Percentiles rank a stretch among this genome's conserved stretches.
phyloP scores from a whole-genome alignment of 2,113 vertebrate genomes.

The Rattus rattus region DNA sequence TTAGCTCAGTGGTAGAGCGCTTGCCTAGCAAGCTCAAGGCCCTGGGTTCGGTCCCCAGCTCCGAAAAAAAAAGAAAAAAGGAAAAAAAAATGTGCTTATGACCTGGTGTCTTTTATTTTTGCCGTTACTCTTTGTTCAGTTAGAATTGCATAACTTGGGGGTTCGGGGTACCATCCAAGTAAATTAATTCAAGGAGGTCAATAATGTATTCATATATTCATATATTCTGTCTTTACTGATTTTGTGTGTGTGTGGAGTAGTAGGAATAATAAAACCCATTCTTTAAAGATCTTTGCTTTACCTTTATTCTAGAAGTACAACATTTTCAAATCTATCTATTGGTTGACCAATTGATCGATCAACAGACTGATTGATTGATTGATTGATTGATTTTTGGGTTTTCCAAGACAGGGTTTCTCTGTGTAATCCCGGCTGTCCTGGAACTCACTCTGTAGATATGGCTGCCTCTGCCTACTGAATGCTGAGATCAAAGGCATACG shows the following conservation, averaged over 20 bases:
- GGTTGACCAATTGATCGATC: too few relatives aligned
- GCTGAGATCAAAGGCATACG: background rate
- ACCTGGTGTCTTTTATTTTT: background rate
- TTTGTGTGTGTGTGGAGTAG: background rate
- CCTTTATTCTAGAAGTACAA: background rate
- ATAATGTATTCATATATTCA: too few relatives aligned
- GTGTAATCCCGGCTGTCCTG: background rate
- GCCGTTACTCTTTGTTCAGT: background rate
- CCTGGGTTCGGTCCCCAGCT: too few relatives aligned
- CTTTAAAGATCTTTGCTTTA: background rate
- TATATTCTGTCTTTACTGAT: background rate
- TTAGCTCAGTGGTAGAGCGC: too few relatives aligned
- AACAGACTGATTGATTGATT: too few relatives aligned
- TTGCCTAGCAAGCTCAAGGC: too few relatives aligned
- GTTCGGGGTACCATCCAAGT: background rate
- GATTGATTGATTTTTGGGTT: background rate
- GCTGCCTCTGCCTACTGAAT: background rate
- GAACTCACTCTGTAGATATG: background rate
- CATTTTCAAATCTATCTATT: background rate
- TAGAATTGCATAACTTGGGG: background rate
- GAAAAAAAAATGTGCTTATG: background rate
- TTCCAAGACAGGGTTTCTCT: background rate
- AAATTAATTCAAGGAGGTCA: background rate
- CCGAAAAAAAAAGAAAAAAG: too few relatives aligned
- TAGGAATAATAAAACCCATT: background rate